Evolutionary conservation across 1,140 invertebrate species (phyloP), one percentile per base, ranked within the genome.

Genomic region (Batillaria attramentaria): DNA sequence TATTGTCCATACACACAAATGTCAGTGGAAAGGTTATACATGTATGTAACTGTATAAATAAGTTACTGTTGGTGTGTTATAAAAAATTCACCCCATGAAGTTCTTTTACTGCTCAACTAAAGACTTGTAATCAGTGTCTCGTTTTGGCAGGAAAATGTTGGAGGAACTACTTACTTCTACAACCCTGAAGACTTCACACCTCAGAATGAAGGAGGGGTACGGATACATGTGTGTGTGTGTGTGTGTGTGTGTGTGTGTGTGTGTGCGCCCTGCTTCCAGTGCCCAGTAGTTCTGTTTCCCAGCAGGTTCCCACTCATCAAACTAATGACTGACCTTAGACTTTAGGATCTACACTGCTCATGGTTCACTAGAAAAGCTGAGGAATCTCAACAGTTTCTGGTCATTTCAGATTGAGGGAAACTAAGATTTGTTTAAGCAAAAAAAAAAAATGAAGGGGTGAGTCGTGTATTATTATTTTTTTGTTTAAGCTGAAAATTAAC

Each of bases 81-180:
- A 65, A 31, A n/a, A 33, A 76, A 60, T n/a, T 66, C 20, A 66
- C 28, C 24, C 18, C 2, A 8, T 66, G 20, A 0, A n/a, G 8
- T 28, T 69, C 18, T 18, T 18, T 69, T 16, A 13, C 42, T 42
- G 16, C 24, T 6, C 31, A 69, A 18, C 8, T 35, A n/a, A 33
- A 16, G 20, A 0, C n/a, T 24, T 66, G 13, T 20, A 62, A 31
- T 60, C 16, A 75, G 42, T 39, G 75, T 80, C 69, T 72, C 54
- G 77, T 70, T 85, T 35, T n/a, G n/a, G n/a, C 91, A 97, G 94
- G 96, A 97, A 90, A 97, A 97, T 93, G 96, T 97, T 79, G 96
- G 96, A 66, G 97, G 97, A 33, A 98, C 97, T 31, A 98, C 96
- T 8, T 98, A 98, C 91, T 98, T 97, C 91, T 98, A 97, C 85